Base-by-base conservation (phyloP, 2,797 vertebrate species). In the Onychomys arenicola region DNA sequence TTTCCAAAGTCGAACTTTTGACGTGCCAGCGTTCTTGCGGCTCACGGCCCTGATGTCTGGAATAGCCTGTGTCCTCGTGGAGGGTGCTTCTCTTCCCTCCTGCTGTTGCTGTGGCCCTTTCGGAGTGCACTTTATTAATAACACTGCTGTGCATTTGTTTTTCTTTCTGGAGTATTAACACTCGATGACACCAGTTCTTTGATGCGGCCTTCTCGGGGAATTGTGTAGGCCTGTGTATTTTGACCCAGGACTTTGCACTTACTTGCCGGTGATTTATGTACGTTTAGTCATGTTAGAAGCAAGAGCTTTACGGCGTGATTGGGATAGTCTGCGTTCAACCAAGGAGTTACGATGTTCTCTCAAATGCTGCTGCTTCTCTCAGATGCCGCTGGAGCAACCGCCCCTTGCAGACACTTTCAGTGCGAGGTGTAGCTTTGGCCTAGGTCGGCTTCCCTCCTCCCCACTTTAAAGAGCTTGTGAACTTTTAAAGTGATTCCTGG, bases 1-100 rank as follows among this genome's bases (percentile, higher is more conserved):
- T 75, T 85, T 98, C 97, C 93, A 95, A 96, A 92, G 71, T 67
- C 75, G 83, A 89, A 85, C 59, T 97, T 97, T 96, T 95, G 57
- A 65, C 88, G 87, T 97, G 83, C 96, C 82, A 93, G 0, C 5
- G 63, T 52, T 17, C 2, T 87, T 85, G 32, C 5, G 80, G 34
- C 97, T 97, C 97, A 98, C 71, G 95, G 81, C 96, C 90, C 78
- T 88, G 21, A 27, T 81, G 82, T 89, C 87, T 90, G 96, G 94
- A 98, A 96, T 78, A 94, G 87, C 97, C 94, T 85, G 49, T 63
- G 40, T 69, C 73, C 90, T 82, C 11, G 32, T 11, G 10, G 46
- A 21, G 25, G 59, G 14, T 34, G 4, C 96, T 69, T 34, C 61
- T 97, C 92, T 95, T 89, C 34, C 59, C 71, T 80, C 5, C 67